These are phyloP conservation scores for Apamea sordens DNA, from an alignment of 2,888 invertebrate genomes.

Conservation along the genomic window DNA sequence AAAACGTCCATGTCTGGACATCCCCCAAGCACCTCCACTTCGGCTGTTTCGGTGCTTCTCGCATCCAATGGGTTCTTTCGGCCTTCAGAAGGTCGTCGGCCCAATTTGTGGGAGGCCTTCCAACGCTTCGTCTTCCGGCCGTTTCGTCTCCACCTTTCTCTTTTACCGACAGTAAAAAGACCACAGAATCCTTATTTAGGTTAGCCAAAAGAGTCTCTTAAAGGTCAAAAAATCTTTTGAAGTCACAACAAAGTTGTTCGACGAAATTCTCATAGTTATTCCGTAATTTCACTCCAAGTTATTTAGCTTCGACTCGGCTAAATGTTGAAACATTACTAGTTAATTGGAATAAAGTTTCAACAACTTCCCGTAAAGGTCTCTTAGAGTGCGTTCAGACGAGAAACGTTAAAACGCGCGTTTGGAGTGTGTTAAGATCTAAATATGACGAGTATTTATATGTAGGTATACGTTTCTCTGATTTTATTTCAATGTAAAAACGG, in stretches of 20 bases:
- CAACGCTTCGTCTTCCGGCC: too few species aligned
- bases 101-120: too few species aligned
- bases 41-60: too few species aligned
- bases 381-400: conserved; percentile 28
- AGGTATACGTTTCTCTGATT: background rate
- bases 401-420: conserved; percentile 13
- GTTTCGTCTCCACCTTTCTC: background rate
- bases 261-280: conserved; percentile 27
- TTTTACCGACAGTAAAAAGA: background rate
- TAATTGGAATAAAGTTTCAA: conserved; percentile 58
- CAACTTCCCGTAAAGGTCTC: conserved; percentile 43
- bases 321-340: conserved; percentile 48
- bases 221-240: conserved; percentile 20
- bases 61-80: too few species aligned
- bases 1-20: too few species aligned
- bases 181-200: conserved; percentile 2
- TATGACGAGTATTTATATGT: background rate
- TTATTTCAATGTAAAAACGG: background rate
- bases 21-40: too few species aligned
- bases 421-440: background rate
- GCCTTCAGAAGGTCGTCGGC: too few species aligned
- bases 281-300: conserved; percentile 43
- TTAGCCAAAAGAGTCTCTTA: background rate
- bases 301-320: conserved; percentile 22
- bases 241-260: conserved; percentile 11